Base-by-base conservation (phyloP, 2,888 invertebrate genomes). In the Aleiodes leptofemur region DNA sequence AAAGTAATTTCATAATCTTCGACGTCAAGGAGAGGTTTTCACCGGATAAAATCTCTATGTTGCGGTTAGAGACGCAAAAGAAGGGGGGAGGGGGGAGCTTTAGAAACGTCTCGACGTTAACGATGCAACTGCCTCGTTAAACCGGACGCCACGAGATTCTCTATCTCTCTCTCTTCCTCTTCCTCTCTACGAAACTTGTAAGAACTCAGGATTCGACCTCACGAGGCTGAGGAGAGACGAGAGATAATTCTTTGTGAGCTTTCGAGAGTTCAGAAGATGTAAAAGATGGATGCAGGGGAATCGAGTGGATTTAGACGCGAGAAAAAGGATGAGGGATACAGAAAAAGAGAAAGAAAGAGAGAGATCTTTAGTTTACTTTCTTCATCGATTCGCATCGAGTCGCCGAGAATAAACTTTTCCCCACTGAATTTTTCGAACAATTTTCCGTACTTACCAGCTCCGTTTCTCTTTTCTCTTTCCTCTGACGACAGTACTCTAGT, bases 401-500 rank as follows among this genome's bases (percentile, higher is more conserved):
- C 34, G 29, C 14, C 53, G n/a, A 14, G 51, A 61, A 64, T 43
- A 64, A 64, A 38, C 53, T 59, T 51, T 48, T 68, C 14, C 23
- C 14, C 23, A 38, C 5, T 23, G 68, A 59, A 74, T 69, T 69
- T 59, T n/a, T 3, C n/a, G n/a, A 57, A 57, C 23, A 23, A 34
- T 34, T 23, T 57, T 71, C 2, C 8, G 34, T 72, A 83, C 86
- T 88, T 77, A 89, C 89, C 86, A 75, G 83, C 82, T 79, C 85
- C 88, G 83, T 87, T 87, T 70, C 77, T 82, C 73, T 80, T 83
- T 11, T n/a, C n/a, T n/a, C n/a, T n/a, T n/a, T 80, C 59, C 51
- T 86, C 86, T 16, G 85, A 77, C 9, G 87, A 79, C 73, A 85
- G 74, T 69, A 86, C 82, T 43, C 85, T 84, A 4, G 84, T 84